phyloP scores from a whole-genome alignment of 2,888 invertebrate genomes.

The Priocnemis perturbator region DNA sequence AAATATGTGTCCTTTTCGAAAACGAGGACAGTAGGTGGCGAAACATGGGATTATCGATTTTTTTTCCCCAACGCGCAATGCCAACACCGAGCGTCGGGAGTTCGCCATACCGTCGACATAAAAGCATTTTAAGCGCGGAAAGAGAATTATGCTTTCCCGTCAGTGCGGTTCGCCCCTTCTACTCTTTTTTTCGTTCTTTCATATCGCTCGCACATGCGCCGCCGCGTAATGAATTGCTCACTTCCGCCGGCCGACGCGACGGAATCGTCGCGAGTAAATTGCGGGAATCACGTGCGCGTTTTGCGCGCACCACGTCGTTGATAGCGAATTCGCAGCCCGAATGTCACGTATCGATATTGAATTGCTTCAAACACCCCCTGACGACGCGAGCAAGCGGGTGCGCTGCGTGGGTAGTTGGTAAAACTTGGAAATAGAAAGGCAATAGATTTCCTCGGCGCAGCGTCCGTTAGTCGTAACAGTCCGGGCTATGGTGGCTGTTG shows the following conservation, averaged over 20 bases:
- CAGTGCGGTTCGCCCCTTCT: not conserved
- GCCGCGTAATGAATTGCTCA: constrained; percentile 29
- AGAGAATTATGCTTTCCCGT: constrained; percentile 21
- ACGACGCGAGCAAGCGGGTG: too few species aligned
- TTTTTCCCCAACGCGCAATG: constrained; percentile 24
- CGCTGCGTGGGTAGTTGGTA: not conserved
- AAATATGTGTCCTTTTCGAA: constrained; percentile 13
- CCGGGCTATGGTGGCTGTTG: not conserved
- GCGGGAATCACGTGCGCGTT: constrained; percentile 29
- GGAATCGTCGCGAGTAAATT: constrained; percentile 19
- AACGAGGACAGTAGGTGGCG: constrained; percentile 25
- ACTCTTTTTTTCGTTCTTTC: constrained; percentile 14
- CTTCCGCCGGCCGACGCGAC: constrained; percentile 6
- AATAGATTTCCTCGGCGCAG: not conserved
- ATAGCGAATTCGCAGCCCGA: too few species aligned
- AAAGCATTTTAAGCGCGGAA: constrained; percentile 16
- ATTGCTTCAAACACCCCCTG: too few species aligned
- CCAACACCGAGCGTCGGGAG: constrained; percentile 1
- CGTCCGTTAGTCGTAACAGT: not conserved
- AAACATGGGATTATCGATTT: constrained; percentile 24
- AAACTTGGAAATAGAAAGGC: constrained; percentile 2
- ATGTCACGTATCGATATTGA: too few species aligned
- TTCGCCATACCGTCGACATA: constrained; percentile 1
- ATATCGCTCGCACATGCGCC: constrained; percentile 18
- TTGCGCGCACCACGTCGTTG: too few species aligned